These are phyloP conservation scores for Trichonephila clavata DNA, from an alignment of 1,140 invertebrate species.

Conservation along the genomic window DNA sequence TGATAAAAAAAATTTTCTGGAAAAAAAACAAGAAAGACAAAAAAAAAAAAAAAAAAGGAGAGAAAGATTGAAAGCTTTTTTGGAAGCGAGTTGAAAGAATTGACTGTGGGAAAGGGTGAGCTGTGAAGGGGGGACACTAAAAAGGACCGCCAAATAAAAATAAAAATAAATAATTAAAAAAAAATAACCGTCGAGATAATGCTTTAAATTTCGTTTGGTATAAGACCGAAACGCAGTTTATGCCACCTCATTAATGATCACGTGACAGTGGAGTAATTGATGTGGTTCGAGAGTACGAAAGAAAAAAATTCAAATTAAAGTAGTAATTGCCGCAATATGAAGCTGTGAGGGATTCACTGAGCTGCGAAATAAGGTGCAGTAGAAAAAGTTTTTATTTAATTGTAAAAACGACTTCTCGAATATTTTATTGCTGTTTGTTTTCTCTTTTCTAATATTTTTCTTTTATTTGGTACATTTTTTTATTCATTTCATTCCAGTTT, in stretches of 20 bases:
- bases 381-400: slow-evolving; percentile 59
- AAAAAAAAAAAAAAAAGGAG: neutral
- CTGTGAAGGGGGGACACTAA: too few relatives aligned
- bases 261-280: slow-evolving; percentile 64
- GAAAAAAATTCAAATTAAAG: slow-evolving; percentile 50
- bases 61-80: slow-evolving; percentile 43
- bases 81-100: slow-evolving; percentile 14
- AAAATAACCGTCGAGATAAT: slow-evolving; percentile 2
- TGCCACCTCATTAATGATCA: slow-evolving; percentile 66
- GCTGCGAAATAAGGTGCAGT: slow-evolving; percentile 46
- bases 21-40: neutral
- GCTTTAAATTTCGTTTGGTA: slow-evolving; percentile 61
- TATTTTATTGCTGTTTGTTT: slow-evolving; percentile 37
- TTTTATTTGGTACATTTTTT: neutral
- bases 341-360: slow-evolving; percentile 55
- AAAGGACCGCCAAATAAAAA: slow-evolving; percentile 33
- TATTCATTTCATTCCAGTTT: neutral
- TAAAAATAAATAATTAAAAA: neutral
- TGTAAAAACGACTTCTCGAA: slow-evolving; percentile 30
- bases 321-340: slow-evolving; percentile 62
- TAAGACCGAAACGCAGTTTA: slow-evolving; percentile 45
- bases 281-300: slow-evolving; percentile 55
- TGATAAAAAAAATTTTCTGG: neutral
- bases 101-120: neutral
- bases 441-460: neutral